These are phyloP conservation scores for Batillaria attramentaria DNA, from an alignment of 1,140 invertebrate genomes.

Conservation along the genomic window DNA sequence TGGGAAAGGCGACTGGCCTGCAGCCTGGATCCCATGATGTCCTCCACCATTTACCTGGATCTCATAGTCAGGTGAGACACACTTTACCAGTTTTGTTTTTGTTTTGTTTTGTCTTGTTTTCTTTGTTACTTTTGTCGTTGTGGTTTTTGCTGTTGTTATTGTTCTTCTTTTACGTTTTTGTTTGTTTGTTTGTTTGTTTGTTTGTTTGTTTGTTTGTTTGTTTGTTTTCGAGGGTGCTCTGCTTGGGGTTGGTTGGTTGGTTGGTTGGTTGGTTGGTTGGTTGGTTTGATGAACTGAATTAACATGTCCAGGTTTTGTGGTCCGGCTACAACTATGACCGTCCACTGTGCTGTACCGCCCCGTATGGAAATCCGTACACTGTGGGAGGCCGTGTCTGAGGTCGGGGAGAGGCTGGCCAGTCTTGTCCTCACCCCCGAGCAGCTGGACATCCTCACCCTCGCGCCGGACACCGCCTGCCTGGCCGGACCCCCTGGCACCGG, in stretches of 20 bases:
- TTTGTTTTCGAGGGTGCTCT: too few relatives aligned
- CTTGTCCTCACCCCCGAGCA: not conserved
- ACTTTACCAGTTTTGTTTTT: too few relatives aligned
- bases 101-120: too few relatives aligned
- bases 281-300: not conserved
- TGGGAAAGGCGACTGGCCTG: not conserved
- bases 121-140: too few relatives aligned
- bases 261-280: not conserved
- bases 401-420: not conserved
- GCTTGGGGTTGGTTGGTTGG: not conserved
- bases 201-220: too few relatives aligned
- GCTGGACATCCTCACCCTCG: not conserved
- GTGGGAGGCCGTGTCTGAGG: not conserved
- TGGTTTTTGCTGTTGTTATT: too few relatives aligned
- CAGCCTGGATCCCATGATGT: not conserved
- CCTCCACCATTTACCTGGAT: not conserved
- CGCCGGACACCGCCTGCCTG: not conserved
- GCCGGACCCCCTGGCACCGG: slow-evolving; percentile 5
- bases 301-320: not conserved
- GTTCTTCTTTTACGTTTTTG: too few relatives aligned
- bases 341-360: not conserved
- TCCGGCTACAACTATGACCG: not conserved
- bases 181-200: too few relatives aligned
- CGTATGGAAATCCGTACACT: slow-evolving; percentile 5
- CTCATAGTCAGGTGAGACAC: too few relatives aligned